phyloP scores from a whole-genome alignment of 2,888 invertebrate genomes.

The Eutolmus rufibarbis region DNA sequence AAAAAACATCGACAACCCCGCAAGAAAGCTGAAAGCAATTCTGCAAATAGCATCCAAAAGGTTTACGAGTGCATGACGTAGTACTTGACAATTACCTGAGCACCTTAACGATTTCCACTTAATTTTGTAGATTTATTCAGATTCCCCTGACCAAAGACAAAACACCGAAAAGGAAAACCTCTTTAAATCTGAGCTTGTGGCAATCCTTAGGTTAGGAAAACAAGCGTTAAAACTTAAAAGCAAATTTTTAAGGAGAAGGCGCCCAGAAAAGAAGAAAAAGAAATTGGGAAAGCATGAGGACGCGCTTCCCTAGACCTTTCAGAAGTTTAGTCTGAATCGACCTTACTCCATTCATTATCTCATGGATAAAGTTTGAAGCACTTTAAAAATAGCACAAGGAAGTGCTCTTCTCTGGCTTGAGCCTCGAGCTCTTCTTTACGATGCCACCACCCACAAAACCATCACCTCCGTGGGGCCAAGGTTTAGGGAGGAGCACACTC shows the following conservation, averaged over 20 bases:
- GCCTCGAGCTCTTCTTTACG: background rate
- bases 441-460: background rate
- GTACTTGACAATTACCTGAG: background rate
- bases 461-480: background rate
- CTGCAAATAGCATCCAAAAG: background rate
- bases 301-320: background rate
- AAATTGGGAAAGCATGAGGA: background rate
- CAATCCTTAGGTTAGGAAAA: background rate
- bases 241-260: background rate
- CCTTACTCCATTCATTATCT: conserved; percentile 1
- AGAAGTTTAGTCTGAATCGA: background rate
- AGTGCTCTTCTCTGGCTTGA: background rate
- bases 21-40: background rate
- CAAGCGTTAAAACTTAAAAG: background rate
- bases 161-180: background rate
- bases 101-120: background rate
- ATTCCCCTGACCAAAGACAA: background rate
- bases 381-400: conserved; percentile 8
- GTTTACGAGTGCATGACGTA: background rate
- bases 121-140: background rate
- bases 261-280: background rate
- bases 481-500: background rate
- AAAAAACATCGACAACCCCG: background rate
- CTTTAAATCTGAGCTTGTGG: background rate
- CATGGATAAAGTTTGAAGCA: conserved; percentile 10